Conservation (phyloP, 2,113 vertebrate genomes). For the Dunckerocampus dactyliophorus region DNA sequence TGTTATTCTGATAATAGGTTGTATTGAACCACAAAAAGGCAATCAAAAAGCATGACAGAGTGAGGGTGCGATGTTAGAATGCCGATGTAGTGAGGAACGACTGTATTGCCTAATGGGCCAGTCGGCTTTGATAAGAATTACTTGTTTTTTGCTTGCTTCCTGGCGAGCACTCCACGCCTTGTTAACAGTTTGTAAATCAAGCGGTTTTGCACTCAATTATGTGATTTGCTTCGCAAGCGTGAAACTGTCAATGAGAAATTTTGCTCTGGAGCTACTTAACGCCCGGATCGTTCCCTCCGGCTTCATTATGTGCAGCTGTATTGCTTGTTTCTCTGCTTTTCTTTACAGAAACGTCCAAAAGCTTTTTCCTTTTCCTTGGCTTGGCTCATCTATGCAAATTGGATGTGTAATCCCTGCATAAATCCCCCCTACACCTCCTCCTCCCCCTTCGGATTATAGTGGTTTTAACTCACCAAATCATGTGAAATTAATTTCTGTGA, state of each 20-base stretch:
- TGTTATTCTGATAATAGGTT: no score
- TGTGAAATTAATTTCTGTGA: constrained; percentile 58
- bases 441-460: constrained; percentile 34
- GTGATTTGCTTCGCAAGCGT: constrained; percentile 32
- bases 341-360: constrained; percentile 6
- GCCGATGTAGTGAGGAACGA: no score
- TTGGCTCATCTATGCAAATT: constrained; percentile 26
- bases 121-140: no score
- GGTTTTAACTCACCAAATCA: constrained; percentile 48
- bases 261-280: constrained; percentile 1
- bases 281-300: constrained; percentile 3
- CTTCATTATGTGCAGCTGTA: constrained; percentile 5
- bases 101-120: no score
- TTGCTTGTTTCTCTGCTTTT: not conserved
- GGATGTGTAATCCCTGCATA: constrained; percentile 30
- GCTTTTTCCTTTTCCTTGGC: constrained; percentile 26
- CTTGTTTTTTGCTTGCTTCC: no score
- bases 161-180: not conserved
- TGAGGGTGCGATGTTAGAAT: no score
- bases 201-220: constrained; percentile 43
- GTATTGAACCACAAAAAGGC: no score
- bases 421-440: not conserved
- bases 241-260: constrained; percentile 24
- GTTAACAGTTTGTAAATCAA: constrained; percentile 17
- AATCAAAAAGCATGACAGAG: no score